Evolutionary conservation across 2,113 vertebrate species (phyloP), one percentile per base, ranked within the genome.

Genomic region (Vanacampus margaritifer): DNA sequence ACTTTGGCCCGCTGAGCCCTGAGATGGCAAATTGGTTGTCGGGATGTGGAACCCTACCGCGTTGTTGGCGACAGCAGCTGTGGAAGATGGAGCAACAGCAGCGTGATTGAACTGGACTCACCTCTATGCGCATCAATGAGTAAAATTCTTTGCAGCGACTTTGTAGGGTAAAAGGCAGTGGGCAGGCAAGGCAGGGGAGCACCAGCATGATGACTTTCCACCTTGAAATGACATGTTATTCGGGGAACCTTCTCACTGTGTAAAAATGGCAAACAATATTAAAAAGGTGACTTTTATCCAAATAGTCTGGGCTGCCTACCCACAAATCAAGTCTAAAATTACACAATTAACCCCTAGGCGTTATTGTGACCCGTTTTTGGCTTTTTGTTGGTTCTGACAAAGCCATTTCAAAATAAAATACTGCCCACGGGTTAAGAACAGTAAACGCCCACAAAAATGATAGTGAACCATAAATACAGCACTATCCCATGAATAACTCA

Each of bases 1-100:
- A 12, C n/a, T 23, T 61, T 39, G n/a, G 21, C 58, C 21, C n/a
- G 60, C 60, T 43, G 39, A 23, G 60, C 39, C 60, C 39, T 43
- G 60, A 17, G 60, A 62, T 62, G 60, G 60, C 39, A 62, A 62
- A 62, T 62, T 62, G 60, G 60, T 62, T 62, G 37, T 26, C 14
- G 39, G 60, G 39, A 62, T 62, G 60, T 62, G 60, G 60, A 62
- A 45, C 37, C 60, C 60, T 16, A 26, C 39, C 60, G 43, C 23
- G 39, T 43, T 62, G 60, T 62, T 43, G 60, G n/a, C 24, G 39
- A 62, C 60, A 41, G 39, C 23, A 62, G 39, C 39, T 26, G 60
- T 32, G 60, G 37, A 62, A 62, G 60, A 62, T 62, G 60, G 60
- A 62, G 23, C n/a, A 24, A 39, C 60, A 26, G n/a, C 60, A 43